These are phyloP conservation scores for Brachyhypopomus gauderio DNA, from an alignment of 2,113 vertebrate species.

Conservation along the genomic window DNA sequence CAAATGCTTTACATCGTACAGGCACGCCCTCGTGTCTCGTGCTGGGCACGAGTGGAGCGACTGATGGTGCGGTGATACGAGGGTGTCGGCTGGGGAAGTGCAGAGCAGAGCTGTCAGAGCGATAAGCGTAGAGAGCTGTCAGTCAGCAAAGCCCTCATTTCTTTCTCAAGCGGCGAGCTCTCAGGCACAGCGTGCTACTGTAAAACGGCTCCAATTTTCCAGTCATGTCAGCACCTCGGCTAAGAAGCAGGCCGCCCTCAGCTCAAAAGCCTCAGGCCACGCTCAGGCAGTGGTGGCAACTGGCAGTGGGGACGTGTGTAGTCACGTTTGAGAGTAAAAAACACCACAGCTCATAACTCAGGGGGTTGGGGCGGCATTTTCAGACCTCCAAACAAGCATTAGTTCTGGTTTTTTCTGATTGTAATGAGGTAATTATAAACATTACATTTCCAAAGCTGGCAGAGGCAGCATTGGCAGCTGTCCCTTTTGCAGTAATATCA, in stretches of 20 bases:
- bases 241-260: not conserved
- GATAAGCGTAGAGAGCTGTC: slow-evolving; percentile 13
- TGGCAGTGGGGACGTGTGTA: not conserved
- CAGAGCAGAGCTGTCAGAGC: not conserved
- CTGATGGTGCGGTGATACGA: not conserved
- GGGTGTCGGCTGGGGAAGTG: not conserved
- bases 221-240: slow-evolving; percentile 9
- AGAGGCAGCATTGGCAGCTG: no score
- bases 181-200: not conserved
- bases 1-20: not conserved
- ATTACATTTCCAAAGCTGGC: no score
- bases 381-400: not conserved
- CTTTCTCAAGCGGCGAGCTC: slow-evolving; percentile 6
- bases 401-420: not conserved
- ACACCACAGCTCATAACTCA: not conserved
- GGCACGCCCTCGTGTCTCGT: not conserved
- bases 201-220: not conserved
- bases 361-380: not conserved
- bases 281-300: not conserved
- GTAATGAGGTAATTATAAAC: no score
- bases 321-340: not conserved
- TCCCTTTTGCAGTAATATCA: no score
- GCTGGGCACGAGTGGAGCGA: not conserved
- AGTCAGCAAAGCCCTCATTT: slow-evolving; percentile 18
- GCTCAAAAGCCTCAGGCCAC: not conserved